Percentiles rank a stretch among this genome's conserved stretches.
Evolutionary conservation across 2,888 invertebrate species (phyloP).

Genomic region (Drosophila mayaguana): DNA sequence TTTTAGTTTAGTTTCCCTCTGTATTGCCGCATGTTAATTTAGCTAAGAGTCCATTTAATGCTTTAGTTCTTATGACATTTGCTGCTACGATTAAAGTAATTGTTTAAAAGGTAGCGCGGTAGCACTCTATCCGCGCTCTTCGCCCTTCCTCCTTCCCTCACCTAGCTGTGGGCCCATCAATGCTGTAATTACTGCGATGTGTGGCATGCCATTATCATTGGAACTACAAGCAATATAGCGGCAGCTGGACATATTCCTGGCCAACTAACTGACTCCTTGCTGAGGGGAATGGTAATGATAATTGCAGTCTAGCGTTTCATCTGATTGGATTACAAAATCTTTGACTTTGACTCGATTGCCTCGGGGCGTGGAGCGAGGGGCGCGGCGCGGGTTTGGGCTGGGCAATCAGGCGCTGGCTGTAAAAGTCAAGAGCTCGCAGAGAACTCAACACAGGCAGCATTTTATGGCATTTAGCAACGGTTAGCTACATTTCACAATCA

Average conservation of each 20-base stretch:
- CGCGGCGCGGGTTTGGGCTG: neutral
- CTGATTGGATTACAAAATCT: slow-evolving; percentile 16
- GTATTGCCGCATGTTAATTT: slow-evolving; percentile 60
- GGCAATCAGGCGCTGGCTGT: slow-evolving; percentile 39
- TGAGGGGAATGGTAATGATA: slow-evolving; percentile 4
- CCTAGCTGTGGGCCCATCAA: slow-evolving; percentile 1
- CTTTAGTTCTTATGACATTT: slow-evolving; percentile 61
- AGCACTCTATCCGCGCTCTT: neutral
- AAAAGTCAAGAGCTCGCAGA: slow-evolving; percentile 36
- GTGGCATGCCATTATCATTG: slow-evolving; percentile 59
- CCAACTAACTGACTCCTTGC: neutral
- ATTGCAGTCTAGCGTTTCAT: slow-evolving; percentile 1
- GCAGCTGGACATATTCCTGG: slow-evolving; percentile 1
- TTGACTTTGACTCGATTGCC: slow-evolving; percentile 2
- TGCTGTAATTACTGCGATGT: slow-evolving; percentile 64
- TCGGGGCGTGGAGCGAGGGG: too few relatives aligned
- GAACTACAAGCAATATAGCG: neutral
- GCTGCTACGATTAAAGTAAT: slow-evolving; percentile 64
- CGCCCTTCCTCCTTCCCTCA: neutral
- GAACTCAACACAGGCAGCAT: slow-evolving; percentile 55
- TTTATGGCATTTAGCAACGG: slow-evolving; percentile 73
- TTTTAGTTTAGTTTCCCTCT: neutral
- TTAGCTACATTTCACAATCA: slow-evolving; percentile 66
- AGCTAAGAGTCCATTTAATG: slow-evolving; percentile 79
- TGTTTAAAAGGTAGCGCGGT: slow-evolving; percentile 47